A percentile compares a stretch with the other conserved stretches of the same genome.
Evolutionary conservation across 2,113 vertebrate species (phyloP).

Genomic region (Nothocercus nigrocapillus): DNA sequence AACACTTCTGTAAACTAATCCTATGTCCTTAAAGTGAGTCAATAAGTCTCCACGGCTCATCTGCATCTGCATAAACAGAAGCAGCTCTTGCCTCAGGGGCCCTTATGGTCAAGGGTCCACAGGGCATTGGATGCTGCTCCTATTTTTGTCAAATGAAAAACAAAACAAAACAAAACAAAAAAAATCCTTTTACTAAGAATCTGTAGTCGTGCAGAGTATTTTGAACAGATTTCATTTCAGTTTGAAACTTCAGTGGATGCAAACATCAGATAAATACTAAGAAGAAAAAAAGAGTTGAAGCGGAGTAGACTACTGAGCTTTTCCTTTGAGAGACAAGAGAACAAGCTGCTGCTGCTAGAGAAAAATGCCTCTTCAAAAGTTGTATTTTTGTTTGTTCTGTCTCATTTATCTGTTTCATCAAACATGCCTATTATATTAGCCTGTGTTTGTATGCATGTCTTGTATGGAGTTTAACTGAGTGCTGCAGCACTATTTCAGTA

Average conservation of each 20-base stretch:
- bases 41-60: background rate
- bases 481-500: background rate
- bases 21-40: background rate
- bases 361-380: background rate
- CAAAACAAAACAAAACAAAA: background rate
- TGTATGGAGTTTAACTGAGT: background rate
- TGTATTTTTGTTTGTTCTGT: constrained; percentile 7
- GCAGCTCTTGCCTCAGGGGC: constrained; percentile 47
- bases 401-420: constrained; percentile 24
- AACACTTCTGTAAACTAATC: background rate
- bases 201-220: background rate
- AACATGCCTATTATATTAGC: background rate
- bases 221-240: constrained; percentile 3
- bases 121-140: background rate
- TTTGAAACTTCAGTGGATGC: background rate
- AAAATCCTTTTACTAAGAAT: background rate
- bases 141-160: constrained; percentile 2
- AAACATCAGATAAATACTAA: background rate
- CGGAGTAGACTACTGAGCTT: background rate
- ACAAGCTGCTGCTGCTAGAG: background rate
- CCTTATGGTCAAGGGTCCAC: background rate
- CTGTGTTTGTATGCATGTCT: background rate
- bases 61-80: background rate
- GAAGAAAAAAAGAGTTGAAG: background rate
- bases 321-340: constrained; percentile 13